These are phyloP conservation scores for Microtus californicus DNA, from an alignment of 2,797 vertebrate species.

Conservation along the genomic window DNA sequence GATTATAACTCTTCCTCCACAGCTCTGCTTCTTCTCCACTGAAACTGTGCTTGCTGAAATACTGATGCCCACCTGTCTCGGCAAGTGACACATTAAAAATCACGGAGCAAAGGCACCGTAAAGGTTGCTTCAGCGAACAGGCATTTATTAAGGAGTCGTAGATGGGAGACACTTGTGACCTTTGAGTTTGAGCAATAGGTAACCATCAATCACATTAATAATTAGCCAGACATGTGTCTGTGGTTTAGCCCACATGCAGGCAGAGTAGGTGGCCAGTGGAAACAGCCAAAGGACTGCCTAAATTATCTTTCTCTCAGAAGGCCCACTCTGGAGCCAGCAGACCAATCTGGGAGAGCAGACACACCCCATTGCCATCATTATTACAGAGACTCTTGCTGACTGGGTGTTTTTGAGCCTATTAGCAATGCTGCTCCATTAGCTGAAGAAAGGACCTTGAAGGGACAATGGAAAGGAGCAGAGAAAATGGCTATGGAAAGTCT, in stretches of 20 bases:
- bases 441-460: conserved; percentile 37
- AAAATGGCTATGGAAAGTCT: conserved; percentile 32
- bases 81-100: conserved; percentile 52
- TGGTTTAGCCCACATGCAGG: conserved; percentile 7
- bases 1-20: not conserved
- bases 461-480: not conserved
- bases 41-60: not conserved
- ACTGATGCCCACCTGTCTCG: not conserved
- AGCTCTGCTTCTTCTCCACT: not conserved
- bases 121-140: not conserved
- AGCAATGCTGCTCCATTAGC: not conserved
- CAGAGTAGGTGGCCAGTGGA: conserved; percentile 39
- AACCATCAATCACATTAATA: conserved; percentile 67
- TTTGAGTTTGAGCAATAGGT: conserved; percentile 60
- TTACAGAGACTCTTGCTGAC: conserved; percentile 7
- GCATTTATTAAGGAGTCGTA: conserved; percentile 49
- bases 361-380: conserved; percentile 36
- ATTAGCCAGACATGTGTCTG: conserved; percentile 36
- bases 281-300: conserved; percentile 46
- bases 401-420: conserved; percentile 38
- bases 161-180: conserved; percentile 50
- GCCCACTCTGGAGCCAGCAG: conserved; percentile 3
- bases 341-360: conserved; percentile 12
- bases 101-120: not conserved
- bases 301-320: conserved; percentile 27